Evolutionary conservation across 2,888 invertebrate genomes (phyloP).

Genomic region (Villa cingulata): DNA sequence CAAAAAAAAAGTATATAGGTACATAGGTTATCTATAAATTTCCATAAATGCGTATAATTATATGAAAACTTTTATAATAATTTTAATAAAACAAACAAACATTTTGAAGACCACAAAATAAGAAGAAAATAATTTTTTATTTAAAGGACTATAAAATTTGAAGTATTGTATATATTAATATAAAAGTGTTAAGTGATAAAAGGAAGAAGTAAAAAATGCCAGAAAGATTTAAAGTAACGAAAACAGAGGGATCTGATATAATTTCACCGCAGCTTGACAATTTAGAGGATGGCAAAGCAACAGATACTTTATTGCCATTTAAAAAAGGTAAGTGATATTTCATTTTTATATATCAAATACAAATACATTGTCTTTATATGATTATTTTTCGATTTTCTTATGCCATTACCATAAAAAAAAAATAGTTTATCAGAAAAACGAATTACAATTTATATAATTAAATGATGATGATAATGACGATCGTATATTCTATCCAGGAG

Average conservation of each 20-base stretch:
- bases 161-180: too few species aligned
- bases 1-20: too few species aligned
- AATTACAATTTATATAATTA: too few species aligned
- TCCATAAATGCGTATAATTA: too few species aligned
- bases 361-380: too few species aligned
- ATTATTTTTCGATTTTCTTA: too few species aligned
- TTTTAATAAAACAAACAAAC: too few species aligned
- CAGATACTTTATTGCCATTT: slow-evolving; percentile 10
- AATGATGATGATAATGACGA: neutral
- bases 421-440: too few species aligned
- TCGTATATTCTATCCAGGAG: neutral
- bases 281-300: slow-evolving; percentile 10
- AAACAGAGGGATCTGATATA: slow-evolving; percentile 5
- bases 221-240: slow-evolving; percentile 13
- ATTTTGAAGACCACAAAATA: too few species aligned
- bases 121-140: neutral
- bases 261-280: neutral
- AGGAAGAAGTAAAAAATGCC: slow-evolving; percentile 9
- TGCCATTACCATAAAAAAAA: too few species aligned
- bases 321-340: slow-evolving; percentile 10
- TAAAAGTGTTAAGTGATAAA: neutral
- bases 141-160: neutral
- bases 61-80: too few species aligned
- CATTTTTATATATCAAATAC: neutral
- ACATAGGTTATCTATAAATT: too few species aligned